Conservation (phyloP, 2,888 invertebrate species). For the Euclidia mi region DNA sequence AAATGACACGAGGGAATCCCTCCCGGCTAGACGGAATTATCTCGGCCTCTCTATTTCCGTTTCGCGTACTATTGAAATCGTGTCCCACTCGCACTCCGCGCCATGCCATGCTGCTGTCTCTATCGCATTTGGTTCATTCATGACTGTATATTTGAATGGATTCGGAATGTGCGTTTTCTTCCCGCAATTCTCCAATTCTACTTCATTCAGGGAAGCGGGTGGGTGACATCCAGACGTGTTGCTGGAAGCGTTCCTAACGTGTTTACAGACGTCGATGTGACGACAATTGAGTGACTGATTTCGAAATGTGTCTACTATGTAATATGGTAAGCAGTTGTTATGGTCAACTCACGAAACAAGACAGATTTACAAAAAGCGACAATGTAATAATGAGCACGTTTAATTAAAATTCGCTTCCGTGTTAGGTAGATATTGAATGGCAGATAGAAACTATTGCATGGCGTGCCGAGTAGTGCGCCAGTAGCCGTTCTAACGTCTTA, state of each 20-base stretch:
- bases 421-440: constrained; percentile 78
- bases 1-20: constrained; percentile 90
- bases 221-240: constrained; percentile 70
- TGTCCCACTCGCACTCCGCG: constrained; percentile 74
- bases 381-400: constrained; percentile 67
- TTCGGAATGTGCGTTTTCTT: constrained; percentile 78
- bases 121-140: constrained; percentile 89
- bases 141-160: constrained; percentile 86
- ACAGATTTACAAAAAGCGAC: constrained; percentile 56
- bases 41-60: constrained; percentile 89
- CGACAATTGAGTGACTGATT: background rate
- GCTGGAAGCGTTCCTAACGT: constrained; percentile 21
- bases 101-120: constrained; percentile 67
- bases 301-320: background rate
- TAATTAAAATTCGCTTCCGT: constrained; percentile 81
- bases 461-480: constrained; percentile 77
- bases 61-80: constrained; percentile 88
- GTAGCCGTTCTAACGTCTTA: constrained; percentile 86
- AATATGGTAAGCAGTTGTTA: constrained; percentile 16
- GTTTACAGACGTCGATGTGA: constrained; percentile 14
- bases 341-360: constrained; percentile 50
- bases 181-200: constrained; percentile 63
- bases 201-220: constrained; percentile 68
- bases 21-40: constrained; percentile 89
- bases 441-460: constrained; percentile 79